Base-by-base conservation (phyloP, 2,113 vertebrate species). In the Notarius lentiginosus region DNA sequence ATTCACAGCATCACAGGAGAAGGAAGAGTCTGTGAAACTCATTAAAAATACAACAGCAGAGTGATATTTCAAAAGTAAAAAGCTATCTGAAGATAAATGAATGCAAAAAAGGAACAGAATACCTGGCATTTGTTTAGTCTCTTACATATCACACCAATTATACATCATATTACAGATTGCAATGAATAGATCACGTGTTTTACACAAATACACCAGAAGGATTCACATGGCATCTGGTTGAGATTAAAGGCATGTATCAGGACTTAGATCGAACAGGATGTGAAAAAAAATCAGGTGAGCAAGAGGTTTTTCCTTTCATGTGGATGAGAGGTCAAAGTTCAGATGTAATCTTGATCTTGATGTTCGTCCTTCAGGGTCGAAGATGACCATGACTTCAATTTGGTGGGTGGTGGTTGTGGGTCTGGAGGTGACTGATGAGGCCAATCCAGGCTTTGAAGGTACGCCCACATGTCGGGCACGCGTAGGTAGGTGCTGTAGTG, bases 21-120 rank as follows among this genome's bases (percentile, higher is more conserved):
- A 61, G 2, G 10, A 22, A 22, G 24, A 53, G 49, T 73, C 0
- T 72, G 24, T 55, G 63, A 56, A 70, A 9, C 7, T 58, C n/a
- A 18, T 60, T 41, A 80, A 80, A 80, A 60, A 41, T 60, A 80
- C n/a, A 80, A 60, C 55, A 79, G 76, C 51, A 7, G 7, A n/a
- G 49, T 55, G 22, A 77, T n/a, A 9, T 7, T 30, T 18, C 7
- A 20, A 15, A 18, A 80, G 77, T 18, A 63, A 61, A 72, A 61
- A 60, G 51, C 15, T 75, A 58, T 30, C 0, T 70, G 49, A 75
- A 61, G 9, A 27, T 72, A 81, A 82, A 86, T 10, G 53, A 58
- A 80, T 47, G 30, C 22, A 72, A 82, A 72, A 80, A 76, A 77
- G 53, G 7, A 18, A 72, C 15, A 72, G 30, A 41, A 72, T 72